These are phyloP conservation scores for Otolemur garnettii DNA, from an alignment of 2,113 vertebrate species.

Conservation along the genomic window DNA sequence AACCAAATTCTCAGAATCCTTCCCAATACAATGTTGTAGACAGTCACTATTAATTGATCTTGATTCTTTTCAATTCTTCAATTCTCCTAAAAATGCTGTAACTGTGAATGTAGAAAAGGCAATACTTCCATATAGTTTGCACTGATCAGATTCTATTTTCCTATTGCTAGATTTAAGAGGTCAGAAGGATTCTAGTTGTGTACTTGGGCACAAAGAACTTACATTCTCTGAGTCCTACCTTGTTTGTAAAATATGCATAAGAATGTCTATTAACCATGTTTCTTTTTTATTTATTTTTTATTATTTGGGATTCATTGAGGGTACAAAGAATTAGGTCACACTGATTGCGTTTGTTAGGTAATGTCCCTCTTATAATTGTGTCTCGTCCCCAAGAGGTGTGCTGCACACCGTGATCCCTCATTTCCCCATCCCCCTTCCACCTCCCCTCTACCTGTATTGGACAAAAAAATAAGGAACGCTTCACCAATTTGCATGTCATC, in stretches of 20 bases:
- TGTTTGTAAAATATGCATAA: not conserved
- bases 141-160: not conserved
- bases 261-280: not conserved
- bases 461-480: no score
- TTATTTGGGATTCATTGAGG: no score
- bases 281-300: not conserved
- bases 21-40: not conserved
- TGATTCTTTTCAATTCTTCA: not conserved
- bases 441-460: no score
- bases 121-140: not conserved
- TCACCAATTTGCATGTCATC: no score
- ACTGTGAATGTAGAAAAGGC: conserved; percentile 1
- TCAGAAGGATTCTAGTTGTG: not conserved
- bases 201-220: not conserved
- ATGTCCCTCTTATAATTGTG: no score
- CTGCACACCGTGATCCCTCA: no score
- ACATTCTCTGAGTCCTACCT: conserved; percentile 14
- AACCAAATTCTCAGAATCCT: not conserved
- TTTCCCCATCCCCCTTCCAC: no score
- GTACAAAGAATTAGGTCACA: no score
- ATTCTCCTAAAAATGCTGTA: not conserved
- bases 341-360: no score
- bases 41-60: not conserved
- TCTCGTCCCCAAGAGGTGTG: no score
- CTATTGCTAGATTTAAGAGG: not conserved